Conservation (phyloP, 1,140 invertebrate species). For the Drosophila tristis region DNA sequence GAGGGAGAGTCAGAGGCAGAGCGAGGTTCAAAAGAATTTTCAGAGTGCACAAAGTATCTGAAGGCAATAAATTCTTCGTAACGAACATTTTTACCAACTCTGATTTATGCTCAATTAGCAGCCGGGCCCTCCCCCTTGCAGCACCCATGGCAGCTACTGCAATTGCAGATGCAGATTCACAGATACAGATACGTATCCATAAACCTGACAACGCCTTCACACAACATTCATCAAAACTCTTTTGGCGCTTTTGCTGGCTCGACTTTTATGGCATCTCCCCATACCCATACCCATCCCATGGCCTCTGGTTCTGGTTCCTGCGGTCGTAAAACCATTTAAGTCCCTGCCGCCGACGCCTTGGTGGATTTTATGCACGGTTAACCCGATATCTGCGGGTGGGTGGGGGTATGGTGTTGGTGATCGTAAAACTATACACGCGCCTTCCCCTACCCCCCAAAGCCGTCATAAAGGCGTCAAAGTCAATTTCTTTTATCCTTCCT, state of each 20-base stretch:
- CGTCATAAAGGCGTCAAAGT: slow-evolving; percentile 75
- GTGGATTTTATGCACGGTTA: slow-evolving; percentile 77
- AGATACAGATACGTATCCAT: slow-evolving; percentile 43
- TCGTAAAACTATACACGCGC: slow-evolving; percentile 77
- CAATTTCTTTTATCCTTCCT: slow-evolving; percentile 62
- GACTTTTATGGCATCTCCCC: slow-evolving; percentile 70
- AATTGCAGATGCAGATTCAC: slow-evolving; percentile 13
- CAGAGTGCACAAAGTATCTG: slow-evolving; percentile 49
- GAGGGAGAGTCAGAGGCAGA: slow-evolving; percentile 2
- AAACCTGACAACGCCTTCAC: slow-evolving; percentile 57
- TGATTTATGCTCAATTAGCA: slow-evolving; percentile 80
- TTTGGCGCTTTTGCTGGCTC: slow-evolving; percentile 62
- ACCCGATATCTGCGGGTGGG: slow-evolving; percentile 48
- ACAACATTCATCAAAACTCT: slow-evolving; percentile 75
- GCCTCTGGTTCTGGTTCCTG: not conserved
- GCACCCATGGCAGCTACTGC: slow-evolving; percentile 1
- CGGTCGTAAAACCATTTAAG: slow-evolving; percentile 75
- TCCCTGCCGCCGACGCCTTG: slow-evolving; percentile 63
- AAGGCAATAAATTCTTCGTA: slow-evolving; percentile 67
- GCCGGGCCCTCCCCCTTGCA: slow-evolving; percentile 9
- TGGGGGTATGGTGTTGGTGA: slow-evolving; percentile 13
- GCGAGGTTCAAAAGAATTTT: slow-evolving; percentile 60
- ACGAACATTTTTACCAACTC: slow-evolving; percentile 55
- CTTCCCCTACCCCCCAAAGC: not conserved
- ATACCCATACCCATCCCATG: slow-evolving; percentile 8